Percentiles rank a stretch among this genome's conserved stretches.
These are phyloP conservation scores for Ochlodes sylvanus DNA, from an alignment of 2,888 invertebrate species.

Conservation along the genomic window DNA sequence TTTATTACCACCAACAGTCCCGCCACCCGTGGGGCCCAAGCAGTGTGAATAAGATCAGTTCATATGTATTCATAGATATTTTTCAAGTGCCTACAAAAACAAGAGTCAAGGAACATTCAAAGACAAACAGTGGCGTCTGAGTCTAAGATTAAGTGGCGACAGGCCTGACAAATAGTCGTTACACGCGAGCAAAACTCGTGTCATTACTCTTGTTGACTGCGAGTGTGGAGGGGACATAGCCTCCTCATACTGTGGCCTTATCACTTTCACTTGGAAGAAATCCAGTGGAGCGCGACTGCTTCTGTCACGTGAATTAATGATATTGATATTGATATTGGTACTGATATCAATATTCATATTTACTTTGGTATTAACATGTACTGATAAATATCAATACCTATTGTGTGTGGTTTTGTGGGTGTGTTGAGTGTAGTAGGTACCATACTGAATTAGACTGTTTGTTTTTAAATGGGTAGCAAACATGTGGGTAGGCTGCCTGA, in stretches of 20 bases:
- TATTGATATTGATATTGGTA: not conserved
- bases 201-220: slow-evolving; percentile 55
- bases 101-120: slow-evolving; percentile 14
- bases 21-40: too few relatives aligned
- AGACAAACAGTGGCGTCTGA: slow-evolving; percentile 29
- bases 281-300: not conserved
- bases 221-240: slow-evolving; percentile 9
- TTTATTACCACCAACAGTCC: too few relatives aligned
- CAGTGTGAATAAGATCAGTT: not conserved
- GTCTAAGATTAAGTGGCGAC: slow-evolving; percentile 57
- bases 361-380: too few relatives aligned
- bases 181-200: slow-evolving; percentile 58
- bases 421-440: too few relatives aligned
- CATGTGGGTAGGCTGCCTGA: too few relatives aligned
- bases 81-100: slow-evolving; percentile 9
- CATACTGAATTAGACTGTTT: too few relatives aligned
- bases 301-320: not conserved
- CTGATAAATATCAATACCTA: too few relatives aligned
- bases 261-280: not conserved
- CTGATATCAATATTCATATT: not conserved
- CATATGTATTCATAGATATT: not conserved
- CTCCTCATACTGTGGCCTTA: not conserved
- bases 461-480: too few relatives aligned
- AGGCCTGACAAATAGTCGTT: slow-evolving; percentile 61
- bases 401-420: too few relatives aligned